Conservation (phyloP, 2,797 vertebrate genomes). For the Benthosema pterotum region DNA sequence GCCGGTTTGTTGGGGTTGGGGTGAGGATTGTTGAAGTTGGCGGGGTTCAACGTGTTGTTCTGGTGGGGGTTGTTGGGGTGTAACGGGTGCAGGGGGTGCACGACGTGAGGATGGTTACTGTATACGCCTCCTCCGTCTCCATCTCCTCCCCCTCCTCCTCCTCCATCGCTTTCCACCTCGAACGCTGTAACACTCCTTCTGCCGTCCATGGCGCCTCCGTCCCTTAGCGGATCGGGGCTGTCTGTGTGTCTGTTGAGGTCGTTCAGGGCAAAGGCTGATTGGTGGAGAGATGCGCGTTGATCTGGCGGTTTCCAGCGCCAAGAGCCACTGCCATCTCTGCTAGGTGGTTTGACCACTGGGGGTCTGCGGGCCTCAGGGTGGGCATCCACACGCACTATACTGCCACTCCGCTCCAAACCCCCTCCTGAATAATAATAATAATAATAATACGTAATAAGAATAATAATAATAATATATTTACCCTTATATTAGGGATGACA, state of each 20-base stretch:
- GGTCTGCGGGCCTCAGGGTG: conserved; percentile 88
- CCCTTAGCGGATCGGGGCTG: conserved; percentile 89
- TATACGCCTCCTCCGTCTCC: conserved; percentile 41
- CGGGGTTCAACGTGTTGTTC: conserved; percentile 42
- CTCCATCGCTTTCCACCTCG: conserved; percentile 68
- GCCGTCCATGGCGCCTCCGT: conserved; percentile 85
- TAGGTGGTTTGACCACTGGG: conserved; percentile 89
- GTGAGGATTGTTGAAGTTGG: conserved; percentile 32
- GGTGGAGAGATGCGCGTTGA: conserved; percentile 84
- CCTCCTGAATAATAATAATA: conserved; percentile 35
- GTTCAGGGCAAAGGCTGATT: conserved; percentile 86
- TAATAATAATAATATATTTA: too few species aligned
- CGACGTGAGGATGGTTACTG: conserved; percentile 59
- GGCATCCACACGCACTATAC: conserved; percentile 91
- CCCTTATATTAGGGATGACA: too few species aligned
- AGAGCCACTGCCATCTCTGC: conserved; percentile 90
- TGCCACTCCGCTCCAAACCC: conserved; percentile 71
- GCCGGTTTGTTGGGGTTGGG: conserved; percentile 39
- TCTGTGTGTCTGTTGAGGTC: conserved; percentile 91
- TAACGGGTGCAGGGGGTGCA: conserved; percentile 64
- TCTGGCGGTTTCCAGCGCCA: conserved; percentile 95
- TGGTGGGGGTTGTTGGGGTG: conserved; percentile 82
- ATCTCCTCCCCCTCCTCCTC: conserved; percentile 51
- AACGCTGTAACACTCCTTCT: conserved; percentile 86
- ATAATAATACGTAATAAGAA: too few species aligned